A percentile compares a stretch with the other conserved stretches of the same genome.
phyloP scores from a whole-genome alignment of 2,113 vertebrate species.

The Eidolon helvum region DNA sequence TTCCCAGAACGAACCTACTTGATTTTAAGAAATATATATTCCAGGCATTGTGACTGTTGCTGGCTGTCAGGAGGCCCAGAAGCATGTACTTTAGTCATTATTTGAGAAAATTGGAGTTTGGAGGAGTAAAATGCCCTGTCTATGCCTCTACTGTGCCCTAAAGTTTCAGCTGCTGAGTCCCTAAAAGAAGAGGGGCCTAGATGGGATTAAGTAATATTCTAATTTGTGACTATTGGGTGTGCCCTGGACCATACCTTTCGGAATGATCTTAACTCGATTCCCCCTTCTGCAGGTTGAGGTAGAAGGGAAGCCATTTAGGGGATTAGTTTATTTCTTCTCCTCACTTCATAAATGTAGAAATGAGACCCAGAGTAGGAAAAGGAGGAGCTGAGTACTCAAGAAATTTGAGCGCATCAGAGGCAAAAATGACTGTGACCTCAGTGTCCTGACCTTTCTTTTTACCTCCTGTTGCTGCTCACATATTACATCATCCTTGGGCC shows the following conservation, averaged over 20 bases:
- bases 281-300: neutral
- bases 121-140: neutral
- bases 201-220: neutral
- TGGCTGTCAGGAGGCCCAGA: neutral
- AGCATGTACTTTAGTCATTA: neutral
- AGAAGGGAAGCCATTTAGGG: neutral
- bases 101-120: neutral
- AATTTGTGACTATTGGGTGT: neutral
- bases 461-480: neutral
- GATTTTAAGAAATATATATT: neutral
- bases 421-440: neutral
- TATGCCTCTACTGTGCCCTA: neutral
- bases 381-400: neutral
- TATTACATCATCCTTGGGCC: too few relatives aligned
- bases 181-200: neutral
- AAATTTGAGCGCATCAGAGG: fast-evolving
- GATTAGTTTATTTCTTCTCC: neutral
- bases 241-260: neutral
- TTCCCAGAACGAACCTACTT: neutral
- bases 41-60: neutral
- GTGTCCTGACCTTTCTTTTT: too few relatives aligned
- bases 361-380: neutral
- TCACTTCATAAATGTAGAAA: neutral
- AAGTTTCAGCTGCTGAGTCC: neutral
- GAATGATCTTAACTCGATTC: neutral